Base-by-base conservation (phyloP, 2,113 vertebrate species). In the Ceyx cyanopectus region DNA sequence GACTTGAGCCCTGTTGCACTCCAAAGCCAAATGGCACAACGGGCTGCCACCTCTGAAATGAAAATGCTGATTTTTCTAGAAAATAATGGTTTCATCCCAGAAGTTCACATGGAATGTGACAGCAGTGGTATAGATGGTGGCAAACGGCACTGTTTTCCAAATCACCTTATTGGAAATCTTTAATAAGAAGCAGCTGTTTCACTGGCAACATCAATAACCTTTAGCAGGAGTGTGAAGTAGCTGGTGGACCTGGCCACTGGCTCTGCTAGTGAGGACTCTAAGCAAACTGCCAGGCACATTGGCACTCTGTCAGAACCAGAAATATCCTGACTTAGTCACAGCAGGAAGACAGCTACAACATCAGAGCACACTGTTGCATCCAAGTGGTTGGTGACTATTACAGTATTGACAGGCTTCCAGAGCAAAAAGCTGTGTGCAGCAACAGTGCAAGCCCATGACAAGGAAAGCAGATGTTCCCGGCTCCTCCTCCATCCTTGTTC, bases 391-490 rank as follows among this genome's bases (percentile, higher is more conserved):
- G 95, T 93, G 87, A 88, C 56, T 89, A 54, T 93, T 68, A 89
- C 66, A 94, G 87, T 34, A 43, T 89, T 74, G 78, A 96, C 69
- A 91, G 40, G 7, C 66, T 88, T 92, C 91, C 93, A 87, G 50
- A 68, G 60, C 2, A n/a, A 45, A 93, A 87, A 82, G 41, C 81
- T 72, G 84, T 54, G n/a, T 0, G 1, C 69, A 63, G 82, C 54
- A 80, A 65, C 7, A 73, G 30, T 34, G 82, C 32, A 77, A 95
- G 46, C 46, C 58, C 54, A 57, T 87, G 87, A 94, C 78, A 91
- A 87, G 94, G 53, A 91, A 92, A 94, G 78, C 70, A 89, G 88
- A 95, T 95, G 93, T 85, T 93, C 72, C 68, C 0, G 0, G n/a
- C 82, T 86, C 94, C 77, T 95, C 87, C 79, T 87, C 32, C 10